phyloP scores from a whole-genome alignment of 2,113 vertebrate genomes.

The Pelodiscus sinensis region DNA sequence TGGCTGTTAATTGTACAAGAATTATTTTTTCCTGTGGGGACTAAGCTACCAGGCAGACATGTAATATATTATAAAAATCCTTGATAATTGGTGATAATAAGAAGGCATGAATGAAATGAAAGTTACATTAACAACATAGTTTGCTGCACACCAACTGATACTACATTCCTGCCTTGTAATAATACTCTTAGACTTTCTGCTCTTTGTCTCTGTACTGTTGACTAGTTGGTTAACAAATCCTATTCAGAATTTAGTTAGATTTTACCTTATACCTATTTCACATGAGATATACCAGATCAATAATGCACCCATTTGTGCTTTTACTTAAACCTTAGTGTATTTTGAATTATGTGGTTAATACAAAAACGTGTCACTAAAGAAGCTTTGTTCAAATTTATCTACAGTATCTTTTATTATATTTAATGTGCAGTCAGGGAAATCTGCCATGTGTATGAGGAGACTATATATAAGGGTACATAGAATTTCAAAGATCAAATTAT shows the following conservation, averaged over 20 bases:
- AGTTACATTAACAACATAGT: constrained; percentile 63
- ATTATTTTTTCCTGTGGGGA: constrained; percentile 33
- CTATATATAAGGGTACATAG: constrained; percentile 3
- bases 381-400: constrained; percentile 52
- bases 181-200: constrained; percentile 5
- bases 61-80: constrained; percentile 39
- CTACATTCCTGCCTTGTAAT: constrained; percentile 30
- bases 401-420: constrained; percentile 38
- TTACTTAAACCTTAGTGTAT: constrained; percentile 32
- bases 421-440: constrained; percentile 20
- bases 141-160: constrained; percentile 50
- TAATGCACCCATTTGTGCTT: constrained; percentile 28
- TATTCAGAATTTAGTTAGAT: constrained; percentile 39
- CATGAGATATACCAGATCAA: background rate
- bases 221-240: constrained; percentile 43
- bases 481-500: constrained; percentile 12
- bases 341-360: constrained; percentile 21
- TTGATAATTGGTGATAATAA: constrained; percentile 63
- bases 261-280: constrained; percentile 43
- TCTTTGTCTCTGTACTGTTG: constrained; percentile 24
- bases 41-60: constrained; percentile 42
- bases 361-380: constrained; percentile 46
- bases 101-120: constrained; percentile 38
- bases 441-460: constrained; percentile 14
- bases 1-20: constrained; percentile 45